Base-by-base conservation (phyloP, 2,113 vertebrate genomes). In the Bubalus kerabau region DNA sequence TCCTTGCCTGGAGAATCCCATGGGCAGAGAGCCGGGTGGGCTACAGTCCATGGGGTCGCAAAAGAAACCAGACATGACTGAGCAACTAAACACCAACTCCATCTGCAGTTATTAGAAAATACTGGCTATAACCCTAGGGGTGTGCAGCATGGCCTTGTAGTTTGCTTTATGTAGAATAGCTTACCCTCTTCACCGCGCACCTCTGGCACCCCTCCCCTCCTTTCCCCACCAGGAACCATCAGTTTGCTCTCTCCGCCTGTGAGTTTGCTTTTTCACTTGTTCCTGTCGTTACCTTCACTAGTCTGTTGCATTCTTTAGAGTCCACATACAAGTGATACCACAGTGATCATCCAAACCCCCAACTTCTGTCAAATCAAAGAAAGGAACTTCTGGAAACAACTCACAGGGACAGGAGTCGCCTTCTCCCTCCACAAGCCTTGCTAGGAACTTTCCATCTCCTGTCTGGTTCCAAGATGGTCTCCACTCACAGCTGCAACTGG, bases 401-500 rank as follows among this genome's bases (percentile, higher is more conserved):
- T 4, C 2, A 46, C 7, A 16, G 28, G 32, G 64, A 7, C 17
- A 17, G 56, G 8, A 1, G 7, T 1, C 6, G 0, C 6, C 2
- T 1, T 13, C 12, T 26, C 64, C 71, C 28, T 40, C 54, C 1
- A 4, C 26, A 16, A 67, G 48, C 43, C 59, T 59, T n/a, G 24
- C 26, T 2, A 21, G 84, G 40, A 62, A 92, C 54, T 60, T 96
- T 88, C 85, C 76, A 56, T 1, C 13, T 62, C 82, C 86, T 76
- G 36, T 3, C 80, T 46, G 83, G 5, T 15, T 40, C 62, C 2
- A 21, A 26, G 21, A 21, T 8, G 56, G 46, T 26, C 30, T 62
- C 80, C 52, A 7, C 21, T 2, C 2, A 2, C n/a, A 4, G 4
- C 19, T 26, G 23, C n/a, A 30, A 21, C 26, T 1, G 0, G 17